These are phyloP conservation scores for Helobdella robusta DNA, from an alignment of 2,888 invertebrate genomes.

Conservation along the genomic window DNA sequence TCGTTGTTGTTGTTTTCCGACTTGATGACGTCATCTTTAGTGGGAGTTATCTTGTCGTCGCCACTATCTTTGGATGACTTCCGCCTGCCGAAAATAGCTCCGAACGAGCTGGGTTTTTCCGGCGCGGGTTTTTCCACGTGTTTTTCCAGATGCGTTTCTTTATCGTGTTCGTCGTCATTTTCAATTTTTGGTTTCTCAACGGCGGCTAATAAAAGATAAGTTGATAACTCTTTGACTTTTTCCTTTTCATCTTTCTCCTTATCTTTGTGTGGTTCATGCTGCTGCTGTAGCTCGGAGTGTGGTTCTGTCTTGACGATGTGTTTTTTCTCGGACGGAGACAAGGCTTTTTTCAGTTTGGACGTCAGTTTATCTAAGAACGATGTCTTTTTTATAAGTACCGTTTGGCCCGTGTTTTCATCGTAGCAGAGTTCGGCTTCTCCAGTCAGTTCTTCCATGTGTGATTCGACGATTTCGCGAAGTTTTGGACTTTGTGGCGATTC, in stretches of 20 bases:
- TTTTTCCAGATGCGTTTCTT: neutral
- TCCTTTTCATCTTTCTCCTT: no score
- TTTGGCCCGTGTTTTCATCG: no score
- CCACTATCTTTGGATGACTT: conserved; percentile 10
- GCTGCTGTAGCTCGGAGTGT: no score
- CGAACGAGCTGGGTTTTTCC: neutral
- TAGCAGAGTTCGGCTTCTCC: no score
- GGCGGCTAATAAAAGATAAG: neutral
- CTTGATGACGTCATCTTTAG: neutral
- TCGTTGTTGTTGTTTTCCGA: neutral
- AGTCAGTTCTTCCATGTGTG: no score
- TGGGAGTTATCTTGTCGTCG: neutral
- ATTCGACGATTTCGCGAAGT: no score
- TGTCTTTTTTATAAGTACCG: no score
- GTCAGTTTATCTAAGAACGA: conserved; percentile 8
- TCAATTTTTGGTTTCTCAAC: conserved; percentile 2
- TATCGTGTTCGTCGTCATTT: neutral
- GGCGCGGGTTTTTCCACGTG: neutral
- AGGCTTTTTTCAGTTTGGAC: conserved; percentile 9
- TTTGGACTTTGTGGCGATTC: no score
- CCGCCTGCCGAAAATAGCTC: conserved; percentile 7
- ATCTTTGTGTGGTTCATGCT: no score
- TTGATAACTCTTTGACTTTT: neutral
- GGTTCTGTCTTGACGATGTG: conserved; percentile 2
- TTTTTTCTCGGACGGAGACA: conserved; percentile 12